Evolutionary conservation across 1,140 invertebrate species (phyloP).

Genomic region (Bacillus rossius): DNA sequence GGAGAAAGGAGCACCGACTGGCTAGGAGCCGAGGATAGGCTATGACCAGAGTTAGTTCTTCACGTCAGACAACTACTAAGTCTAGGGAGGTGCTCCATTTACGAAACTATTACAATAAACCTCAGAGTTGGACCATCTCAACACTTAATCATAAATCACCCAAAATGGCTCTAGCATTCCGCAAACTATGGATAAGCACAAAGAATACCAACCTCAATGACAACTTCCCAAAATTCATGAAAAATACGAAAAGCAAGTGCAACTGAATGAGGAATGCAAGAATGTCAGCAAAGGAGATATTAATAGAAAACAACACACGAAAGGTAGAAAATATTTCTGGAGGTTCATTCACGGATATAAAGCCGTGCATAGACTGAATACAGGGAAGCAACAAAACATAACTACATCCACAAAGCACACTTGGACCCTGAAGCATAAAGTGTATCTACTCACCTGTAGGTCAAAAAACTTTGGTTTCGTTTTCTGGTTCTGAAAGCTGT

Average conservation of each 20-base stretch:
- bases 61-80: background rate
- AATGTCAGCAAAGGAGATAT: background rate
- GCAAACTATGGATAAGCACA: background rate
- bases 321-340: background rate
- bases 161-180: background rate
- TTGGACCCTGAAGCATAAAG: background rate
- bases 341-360: background rate
- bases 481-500: constrained; percentile 10
- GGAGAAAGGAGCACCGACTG: constrained; percentile 12
- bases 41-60: background rate
- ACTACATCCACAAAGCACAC: background rate
- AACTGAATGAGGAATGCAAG: background rate
- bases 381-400: background rate
- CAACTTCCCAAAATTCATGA: background rate
- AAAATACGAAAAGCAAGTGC: no score
- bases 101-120: background rate
- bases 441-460: constrained; percentile 12
- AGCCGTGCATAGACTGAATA: background rate
- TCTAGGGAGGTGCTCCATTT: background rate
- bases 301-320: background rate
- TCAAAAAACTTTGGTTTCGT: constrained; percentile 15
- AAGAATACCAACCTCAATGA: background rate
- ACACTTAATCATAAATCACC: background rate
- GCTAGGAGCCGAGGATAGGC: constrained; percentile 1
- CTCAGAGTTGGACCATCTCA: background rate